Base-by-base conservation (phyloP, 2,888 invertebrate genomes). In the Drosophila hamatofila region DNA sequence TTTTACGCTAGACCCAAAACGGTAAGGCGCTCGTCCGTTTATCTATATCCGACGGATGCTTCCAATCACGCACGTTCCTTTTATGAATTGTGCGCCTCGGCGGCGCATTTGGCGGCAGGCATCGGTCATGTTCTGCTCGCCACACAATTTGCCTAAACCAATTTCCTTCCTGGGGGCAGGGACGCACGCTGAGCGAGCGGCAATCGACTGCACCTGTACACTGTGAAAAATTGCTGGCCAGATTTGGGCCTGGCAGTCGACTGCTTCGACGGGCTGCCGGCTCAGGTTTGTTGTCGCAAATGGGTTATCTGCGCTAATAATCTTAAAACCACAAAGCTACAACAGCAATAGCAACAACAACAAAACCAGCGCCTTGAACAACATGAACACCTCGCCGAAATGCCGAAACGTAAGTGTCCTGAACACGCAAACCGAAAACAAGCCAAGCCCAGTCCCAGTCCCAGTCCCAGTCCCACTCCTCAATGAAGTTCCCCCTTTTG, bases 131-230 rank as follows among this genome's bases (percentile, higher is more conserved):
- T 90, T 89, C 78, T 77, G 82, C 78, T 82, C 77, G 83, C 80
- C 87, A 82, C 91, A 90, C 91, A 91, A 91, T 91, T 91, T 91
- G 91, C 87, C 90, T 90, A 90, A 91, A 86, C 91, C 91, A 91
- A 91, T 91, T 91, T 91, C 91, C 91, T 88, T 84, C 75, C 88
- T 72, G 72, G 35, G 60, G 55, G 16, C 6, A 16, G 51, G 16
- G 37, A 11, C 35, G 73, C 56, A 52, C 64, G 52, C 61, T 55
- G n/a, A 2, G 72, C 74, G 72, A 27, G 57, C 60, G 49, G 76
- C 64, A 39, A 42, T 25, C 57, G 48, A 56, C 67, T 81, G 71
- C 77, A 71, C 71, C 75, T 65, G 62, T 55, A 39, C 67, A 78
- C 72, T 74, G 87, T 84, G 79, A 84, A 87, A 89, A 86, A 89